phyloP scores from a whole-genome alignment of 2,113 vertebrate species.

The Hydropotes inermis region DNA sequence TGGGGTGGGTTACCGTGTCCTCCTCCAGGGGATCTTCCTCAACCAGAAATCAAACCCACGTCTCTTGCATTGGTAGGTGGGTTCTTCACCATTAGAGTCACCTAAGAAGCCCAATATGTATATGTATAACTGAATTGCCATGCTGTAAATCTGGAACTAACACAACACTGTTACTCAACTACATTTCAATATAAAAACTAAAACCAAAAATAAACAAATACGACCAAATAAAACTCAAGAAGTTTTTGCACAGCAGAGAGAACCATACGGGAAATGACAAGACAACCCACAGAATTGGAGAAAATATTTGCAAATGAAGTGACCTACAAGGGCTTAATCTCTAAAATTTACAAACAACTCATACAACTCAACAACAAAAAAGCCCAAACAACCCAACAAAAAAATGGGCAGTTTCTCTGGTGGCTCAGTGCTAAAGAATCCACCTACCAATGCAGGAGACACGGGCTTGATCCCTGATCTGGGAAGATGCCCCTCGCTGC shows the following conservation, averaged over 20 bases:
- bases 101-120: neutral
- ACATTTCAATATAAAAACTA: neutral
- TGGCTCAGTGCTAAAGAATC: neutral
- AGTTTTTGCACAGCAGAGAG: neutral
- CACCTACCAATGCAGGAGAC: neutral
- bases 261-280: neutral
- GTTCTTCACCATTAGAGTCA: neutral
- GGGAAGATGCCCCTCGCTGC: neutral
- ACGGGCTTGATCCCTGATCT: neutral
- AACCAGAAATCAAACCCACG: neutral
- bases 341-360: neutral
- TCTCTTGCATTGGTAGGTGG: neutral
- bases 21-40: neutral
- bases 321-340: neutral
- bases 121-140: neutral
- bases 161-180: neutral
- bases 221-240: neutral
- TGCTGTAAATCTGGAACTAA: neutral
- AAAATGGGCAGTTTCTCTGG: neutral
- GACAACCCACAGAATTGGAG: neutral
- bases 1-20: neutral
- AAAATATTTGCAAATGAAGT: neutral
- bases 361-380: neutral
- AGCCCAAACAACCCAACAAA: neutral
- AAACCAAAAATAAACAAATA: neutral